Evolutionary conservation across 2,888 invertebrate species (phyloP), one percentile per base, ranked within the genome.

Genomic region (Acleris cristana): DNA sequence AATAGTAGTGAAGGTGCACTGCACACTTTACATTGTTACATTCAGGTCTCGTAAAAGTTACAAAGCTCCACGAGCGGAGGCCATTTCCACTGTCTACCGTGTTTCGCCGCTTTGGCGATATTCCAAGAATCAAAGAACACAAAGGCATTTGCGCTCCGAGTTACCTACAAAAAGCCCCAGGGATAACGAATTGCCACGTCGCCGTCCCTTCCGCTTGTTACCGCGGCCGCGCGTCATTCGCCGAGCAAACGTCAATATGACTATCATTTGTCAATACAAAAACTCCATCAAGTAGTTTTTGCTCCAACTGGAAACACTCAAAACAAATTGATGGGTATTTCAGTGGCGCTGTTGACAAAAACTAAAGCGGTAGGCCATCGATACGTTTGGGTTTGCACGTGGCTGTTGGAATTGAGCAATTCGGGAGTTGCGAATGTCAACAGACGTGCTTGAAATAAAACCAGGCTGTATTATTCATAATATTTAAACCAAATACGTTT

Each of bases 121-220:
- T 52, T 61, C 66, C 61, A 66, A 53, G 30, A 30, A 21, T 53
- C 52, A 61, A 65, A 66, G 61, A 60, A 44, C 40, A 34, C 53
- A 48, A 55, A 58, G 48, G 18, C 54, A 55, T 49, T 60, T 61
- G 61, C 64, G 44, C 49, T 44, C 21, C 51, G 51, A 56, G 61
- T 52, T 52, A 51, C 64, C 51, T 56, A 52, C 61, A 66, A 62
- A 66, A 66, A 62, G 52, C 53, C 19, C 14, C 58, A 14, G 53
- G 52, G 21, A 48, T 57, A 66, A 66, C 61, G 56, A 61, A 66
- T 56, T 61, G 56, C 56, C 30, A 44, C 26, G 44, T 55, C 49
- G 49, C 30, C 56, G 26, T 45, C 26, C n/a, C 53, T 59, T 57
- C 56, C 30, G 30, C 56, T 62, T 52, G 66, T 66, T 57, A 58